Base-by-base conservation (phyloP, 1,140 invertebrate genomes). In the Pristionchus pacificus region DNA sequence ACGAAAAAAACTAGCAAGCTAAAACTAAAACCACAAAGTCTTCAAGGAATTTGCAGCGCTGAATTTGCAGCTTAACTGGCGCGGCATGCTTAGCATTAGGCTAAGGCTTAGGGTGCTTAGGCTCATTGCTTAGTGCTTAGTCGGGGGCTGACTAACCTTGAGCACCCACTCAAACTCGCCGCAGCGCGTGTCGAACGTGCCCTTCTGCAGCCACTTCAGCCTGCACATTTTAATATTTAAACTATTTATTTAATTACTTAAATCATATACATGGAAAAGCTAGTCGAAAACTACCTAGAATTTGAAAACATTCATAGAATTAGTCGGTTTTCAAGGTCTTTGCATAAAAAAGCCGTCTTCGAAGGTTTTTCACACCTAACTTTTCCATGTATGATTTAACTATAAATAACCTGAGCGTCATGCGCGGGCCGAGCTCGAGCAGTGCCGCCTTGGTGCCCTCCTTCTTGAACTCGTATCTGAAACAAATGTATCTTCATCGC, bases 101-200 rank as follows among this genome's bases (percentile, higher is more conserved):
- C n/a, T n/a, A n/a, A n/a, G n/a, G n/a, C n/a, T n/a, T n/a, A n/a
- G n/a, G n/a, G n/a, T n/a, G n/a, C n/a, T n/a, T n/a, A n/a, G n/a
- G n/a, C n/a, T n/a, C n/a, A n/a, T n/a, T n/a, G n/a, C n/a, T n/a
- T n/a, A 13, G 24, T 71, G n/a, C 27, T 62, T 13, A 25, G 49
- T 68, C 66, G 15, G 2, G 38, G 19, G 19, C 19, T 6, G 6
- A 49, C 27, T 74, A 74, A 92, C 92, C 82, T 94, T 91, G 72
- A 95, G 91, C 72, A 94, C 90, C 94, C 95, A 98, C 85, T 97
- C 92, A 84, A 92, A 99, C 84, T 98, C 92, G 1, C 95, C 95
- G 81, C 89, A 91, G 86, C 96, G 96, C 33, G 92, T 92, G 85
- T 98, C 93, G 86, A 98, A 98, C 0, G 93, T 94, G 66, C 96